These are phyloP conservation scores for Coecobrya sp. DNA, from an alignment of 2,888 invertebrate genomes.

Conservation along the genomic window DNA sequence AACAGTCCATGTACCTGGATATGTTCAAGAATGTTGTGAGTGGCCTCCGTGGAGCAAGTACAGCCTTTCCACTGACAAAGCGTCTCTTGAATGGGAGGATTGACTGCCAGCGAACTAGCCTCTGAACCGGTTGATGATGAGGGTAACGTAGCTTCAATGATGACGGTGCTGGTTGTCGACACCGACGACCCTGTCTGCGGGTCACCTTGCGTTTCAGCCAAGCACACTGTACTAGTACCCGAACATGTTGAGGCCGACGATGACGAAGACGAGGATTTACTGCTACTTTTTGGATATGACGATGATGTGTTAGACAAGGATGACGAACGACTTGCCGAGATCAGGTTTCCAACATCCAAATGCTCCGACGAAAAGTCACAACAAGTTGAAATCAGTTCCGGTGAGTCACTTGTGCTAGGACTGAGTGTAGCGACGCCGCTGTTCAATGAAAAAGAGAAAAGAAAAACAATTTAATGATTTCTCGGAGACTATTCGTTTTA, in stretches of 20 bases:
- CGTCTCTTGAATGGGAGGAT: constrained; percentile 82
- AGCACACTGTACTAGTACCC: constrained; percentile 69
- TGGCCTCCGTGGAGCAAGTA: constrained; percentile 92
- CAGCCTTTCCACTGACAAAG: constrained; percentile 95
- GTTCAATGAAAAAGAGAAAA: constrained; percentile 37
- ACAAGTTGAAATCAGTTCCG: constrained; percentile 84
- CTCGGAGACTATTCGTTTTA: not conserved
- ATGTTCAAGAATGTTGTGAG: constrained; percentile 94
- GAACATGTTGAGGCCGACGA: constrained; percentile 75
- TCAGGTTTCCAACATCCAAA: constrained; percentile 82
- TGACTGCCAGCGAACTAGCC: constrained; percentile 78
- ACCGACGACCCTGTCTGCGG: constrained; percentile 58
- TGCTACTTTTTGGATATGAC: constrained; percentile 54
- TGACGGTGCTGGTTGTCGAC: constrained; percentile 65
- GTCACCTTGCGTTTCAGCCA: constrained; percentile 75
- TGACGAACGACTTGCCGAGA: constrained; percentile 80
- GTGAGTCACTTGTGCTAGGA: constrained; percentile 84
- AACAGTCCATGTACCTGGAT: constrained; percentile 91
- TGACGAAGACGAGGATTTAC: constrained; percentile 78
- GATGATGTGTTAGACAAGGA: constrained; percentile 64
- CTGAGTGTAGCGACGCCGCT: constrained; percentile 85
- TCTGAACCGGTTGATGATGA: constrained; percentile 85
- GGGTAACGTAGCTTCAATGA: constrained; percentile 86
- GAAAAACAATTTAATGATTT: constrained; percentile 12
- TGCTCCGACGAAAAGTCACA: constrained; percentile 84